Evolutionary conservation across 1,140 invertebrate genomes (phyloP).

Genomic region (Sesamia nonagrioides): DNA sequence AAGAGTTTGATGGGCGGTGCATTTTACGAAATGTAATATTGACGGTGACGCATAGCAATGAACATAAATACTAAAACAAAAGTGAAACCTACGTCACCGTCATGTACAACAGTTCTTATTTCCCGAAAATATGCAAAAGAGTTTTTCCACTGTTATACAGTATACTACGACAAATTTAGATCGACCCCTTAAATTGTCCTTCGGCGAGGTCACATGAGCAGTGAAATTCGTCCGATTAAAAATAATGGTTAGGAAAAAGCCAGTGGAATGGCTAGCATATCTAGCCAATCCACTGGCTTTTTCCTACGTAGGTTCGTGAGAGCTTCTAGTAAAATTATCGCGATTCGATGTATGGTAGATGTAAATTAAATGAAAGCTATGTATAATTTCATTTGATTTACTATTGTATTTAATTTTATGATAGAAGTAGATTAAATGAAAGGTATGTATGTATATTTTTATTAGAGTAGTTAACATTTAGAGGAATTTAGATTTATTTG

Average conservation of each 20-base stretch:
- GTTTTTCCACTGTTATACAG: neutral
- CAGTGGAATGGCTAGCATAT: neutral
- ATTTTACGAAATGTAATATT: neutral
- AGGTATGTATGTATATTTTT: no score
- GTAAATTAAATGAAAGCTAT: constrained; percentile 4
- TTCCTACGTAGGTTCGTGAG: constrained; percentile 1
- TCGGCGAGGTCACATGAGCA: neutral
- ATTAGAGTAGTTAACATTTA: no score
- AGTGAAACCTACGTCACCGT: neutral
- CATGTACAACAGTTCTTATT: neutral
- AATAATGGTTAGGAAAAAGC: neutral
- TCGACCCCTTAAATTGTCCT: constrained; percentile 11
- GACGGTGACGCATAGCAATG: neutral
- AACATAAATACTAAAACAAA: constrained; percentile 9
- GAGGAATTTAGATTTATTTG: no score
- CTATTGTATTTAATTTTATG: constrained; percentile 13
- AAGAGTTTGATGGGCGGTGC: no score
- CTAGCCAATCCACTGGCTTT: no score
- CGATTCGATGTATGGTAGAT: constrained; percentile 6
- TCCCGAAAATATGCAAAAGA: constrained; percentile 2
- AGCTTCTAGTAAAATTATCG: constrained; percentile 3
- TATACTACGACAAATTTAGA: constrained; percentile 1
- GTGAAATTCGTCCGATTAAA: constrained; percentile 18
- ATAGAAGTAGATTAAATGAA: neutral
- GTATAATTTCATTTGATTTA: neutral